Percentiles rank a stretch among this genome's conserved stretches.
These are phyloP conservation scores for Orthosia cruda DNA, from an alignment of 2,888 invertebrate species.

Conservation along the genomic window DNA sequence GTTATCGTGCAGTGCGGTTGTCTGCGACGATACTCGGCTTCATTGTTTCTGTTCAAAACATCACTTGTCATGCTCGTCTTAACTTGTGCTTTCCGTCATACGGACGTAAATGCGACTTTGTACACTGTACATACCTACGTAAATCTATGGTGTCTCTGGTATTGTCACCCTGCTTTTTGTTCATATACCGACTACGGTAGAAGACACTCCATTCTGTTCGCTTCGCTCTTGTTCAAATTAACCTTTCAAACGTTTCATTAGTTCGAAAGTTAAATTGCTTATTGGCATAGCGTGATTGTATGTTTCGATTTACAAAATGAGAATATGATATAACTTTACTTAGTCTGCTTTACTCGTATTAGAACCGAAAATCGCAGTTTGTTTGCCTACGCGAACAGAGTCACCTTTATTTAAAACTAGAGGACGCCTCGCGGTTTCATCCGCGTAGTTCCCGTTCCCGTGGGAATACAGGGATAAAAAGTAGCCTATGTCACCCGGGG, in stretches of 20 bases:
- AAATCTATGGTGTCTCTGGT: slow-evolving; percentile 39
- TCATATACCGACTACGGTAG: slow-evolving; percentile 38
- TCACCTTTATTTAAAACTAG: slow-evolving; percentile 53
- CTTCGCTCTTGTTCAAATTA: slow-evolving; percentile 57
- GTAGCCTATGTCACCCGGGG: too few species aligned
- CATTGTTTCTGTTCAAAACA: slow-evolving; percentile 72
- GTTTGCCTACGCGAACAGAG: slow-evolving; percentile 8
- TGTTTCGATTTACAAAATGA: slow-evolving; percentile 51
- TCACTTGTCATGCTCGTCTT: slow-evolving; percentile 66
- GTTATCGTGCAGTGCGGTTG: slow-evolving; percentile 68
- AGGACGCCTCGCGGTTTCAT: too few species aligned
- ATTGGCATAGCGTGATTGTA: slow-evolving; percentile 54
- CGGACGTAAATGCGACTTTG: slow-evolving; percentile 43
- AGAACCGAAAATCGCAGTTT: slow-evolving; percentile 23
- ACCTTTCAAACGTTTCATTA: slow-evolving; percentile 63
- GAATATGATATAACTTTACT: slow-evolving; percentile 44
- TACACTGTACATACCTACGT: slow-evolving; percentile 14
- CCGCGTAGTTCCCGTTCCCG: too few species aligned
- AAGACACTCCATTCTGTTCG: slow-evolving; percentile 33
- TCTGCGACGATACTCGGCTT: slow-evolving; percentile 54
- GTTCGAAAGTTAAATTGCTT: slow-evolving; percentile 64
- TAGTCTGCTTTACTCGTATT: slow-evolving; percentile 20
- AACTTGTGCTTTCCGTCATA: slow-evolving; percentile 51
- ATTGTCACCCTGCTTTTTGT: slow-evolving; percentile 56
- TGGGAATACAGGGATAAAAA: too few species aligned